Percentiles rank a stretch among this genome's conserved stretches.
phyloP scores from a whole-genome alignment of 1,140 invertebrate genomes.

The Mamestra configurata region DNA sequence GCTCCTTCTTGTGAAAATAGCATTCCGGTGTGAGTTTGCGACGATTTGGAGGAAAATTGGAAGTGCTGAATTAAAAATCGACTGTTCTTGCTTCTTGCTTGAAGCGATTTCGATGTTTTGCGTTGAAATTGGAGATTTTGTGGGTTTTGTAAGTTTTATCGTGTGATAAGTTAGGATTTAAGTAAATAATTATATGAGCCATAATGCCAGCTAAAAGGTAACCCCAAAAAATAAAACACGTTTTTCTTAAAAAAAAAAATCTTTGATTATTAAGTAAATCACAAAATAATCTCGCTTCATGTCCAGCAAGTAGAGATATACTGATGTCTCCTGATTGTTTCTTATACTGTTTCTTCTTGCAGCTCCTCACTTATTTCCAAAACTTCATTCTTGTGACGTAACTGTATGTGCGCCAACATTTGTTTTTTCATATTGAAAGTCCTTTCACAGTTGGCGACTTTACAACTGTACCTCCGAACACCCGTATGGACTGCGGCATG shows the following conservation, averaged over 20 bases:
- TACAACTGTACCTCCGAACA: conserved; percentile 59
- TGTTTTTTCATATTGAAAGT: conserved; percentile 56
- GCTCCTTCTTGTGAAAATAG: conserved; percentile 51
- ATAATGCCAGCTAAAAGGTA: no score
- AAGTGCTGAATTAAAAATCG: conserved; percentile 44
- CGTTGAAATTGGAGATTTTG: not conserved
- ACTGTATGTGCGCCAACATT: conserved; percentile 47
- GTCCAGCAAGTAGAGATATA: no score
- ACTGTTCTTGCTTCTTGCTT: conserved; percentile 21
- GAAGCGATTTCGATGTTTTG: conserved; percentile 4
- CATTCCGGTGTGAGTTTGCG: conserved; percentile 37
- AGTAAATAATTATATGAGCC: not conserved
- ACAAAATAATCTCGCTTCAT: not conserved
- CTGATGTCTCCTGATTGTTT: no score
- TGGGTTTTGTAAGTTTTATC: not conserved
- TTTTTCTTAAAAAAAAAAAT: no score
- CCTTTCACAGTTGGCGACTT: conserved; percentile 49
- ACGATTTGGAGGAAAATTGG: conserved; percentile 33
- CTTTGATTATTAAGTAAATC: not conserved
- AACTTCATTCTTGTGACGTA: conserved; percentile 44
- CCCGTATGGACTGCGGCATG: conserved; percentile 68
- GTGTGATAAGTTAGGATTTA: not conserved
- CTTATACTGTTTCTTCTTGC: not conserved
- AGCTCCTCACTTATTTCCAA: not conserved
- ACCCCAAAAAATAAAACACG: no score